Conservation (phyloP, 2,113 vertebrate genomes). For the Acrocephalus arundinaceus region DNA sequence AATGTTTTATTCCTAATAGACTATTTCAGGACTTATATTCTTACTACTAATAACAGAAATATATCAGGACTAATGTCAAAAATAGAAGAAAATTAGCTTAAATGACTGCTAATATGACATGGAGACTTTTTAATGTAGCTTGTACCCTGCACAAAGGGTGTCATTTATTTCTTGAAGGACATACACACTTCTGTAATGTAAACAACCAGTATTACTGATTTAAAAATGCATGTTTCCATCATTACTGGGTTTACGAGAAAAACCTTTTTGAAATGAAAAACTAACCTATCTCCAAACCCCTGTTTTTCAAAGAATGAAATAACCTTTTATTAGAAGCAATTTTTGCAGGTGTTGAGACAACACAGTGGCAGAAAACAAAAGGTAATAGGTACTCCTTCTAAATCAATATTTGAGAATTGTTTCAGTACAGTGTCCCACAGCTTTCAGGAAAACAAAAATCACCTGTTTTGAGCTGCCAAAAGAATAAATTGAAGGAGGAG, state of each 20-base stretch:
- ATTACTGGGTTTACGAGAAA: not conserved
- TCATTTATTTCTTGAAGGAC: not conserved
- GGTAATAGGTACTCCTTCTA: not conserved
- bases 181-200: not conserved
- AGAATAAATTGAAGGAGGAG: slow-evolving; percentile 18
- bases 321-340: slow-evolving; percentile 15
- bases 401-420: slow-evolving; percentile 34
- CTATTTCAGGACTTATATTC: not conserved
- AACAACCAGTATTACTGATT: not conserved
- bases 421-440: not conserved
- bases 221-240: not conserved
- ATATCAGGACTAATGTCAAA: not conserved
- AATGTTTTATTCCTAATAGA: not conserved
- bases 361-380: slow-evolving; percentile 26
- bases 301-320: not conserved
- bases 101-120: not conserved
- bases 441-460: slow-evolving; percentile 1
- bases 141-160: not conserved
- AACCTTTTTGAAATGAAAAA: not conserved
- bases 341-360: slow-evolving; percentile 37
- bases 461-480: slow-evolving; percentile 30
- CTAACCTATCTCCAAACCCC: not conserved
- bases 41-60: not conserved
- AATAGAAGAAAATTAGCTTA: not conserved
- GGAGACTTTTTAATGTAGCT: not conserved